Evolutionary conservation across 1,140 invertebrate species (phyloP), one percentile per base, ranked within the genome.

Genomic region (Trichogramma pretiosum): DNA sequence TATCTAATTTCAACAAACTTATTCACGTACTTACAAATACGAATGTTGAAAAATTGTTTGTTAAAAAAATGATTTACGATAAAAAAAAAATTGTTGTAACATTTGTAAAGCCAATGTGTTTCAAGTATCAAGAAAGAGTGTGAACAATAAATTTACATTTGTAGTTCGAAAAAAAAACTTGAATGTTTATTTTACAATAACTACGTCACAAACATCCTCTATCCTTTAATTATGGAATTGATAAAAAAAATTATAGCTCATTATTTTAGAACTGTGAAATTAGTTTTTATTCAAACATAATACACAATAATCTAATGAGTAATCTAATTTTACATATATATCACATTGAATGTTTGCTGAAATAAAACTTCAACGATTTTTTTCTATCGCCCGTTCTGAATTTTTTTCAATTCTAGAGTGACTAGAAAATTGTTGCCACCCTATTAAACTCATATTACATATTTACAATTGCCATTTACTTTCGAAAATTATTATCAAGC

Each of bases 321-420:
- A 57, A 62, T 52, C 50, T 61, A 63, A 38, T 61, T 66, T 61
- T 53, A 57, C 39, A 50, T 45, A 61, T 51, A 56, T 68, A 64
- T 68, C 63, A 67, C 64, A 67, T 64, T 62, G 56, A 56, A 66
- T 59, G 56, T 62, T 65, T 67, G 57, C 63, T 68, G 51, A 61
- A 58, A 57, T 62, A 61, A 66, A 65, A 65, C 57, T 63, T 65
- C n/a, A n/a, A n/a, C n/a, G n/a, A n/a, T n/a, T n/a, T n/a, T n/a
- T n/a, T n/a, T n/a, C n/a, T n/a, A n/a, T n/a, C n/a, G n/a, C n/a
- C n/a, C n/a, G n/a, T n/a, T n/a, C n/a, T n/a, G n/a, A n/a, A n/a
- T n/a, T n/a, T n/a, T n/a, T n/a, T n/a, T n/a, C n/a, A n/a, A n/a
- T n/a, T n/a, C n/a, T n/a, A n/a, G n/a, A n/a, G n/a, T n/a, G n/a